These are phyloP conservation scores for Gandaritis pyraliata DNA, from an alignment of 2,888 invertebrate species.

Conservation along the genomic window DNA sequence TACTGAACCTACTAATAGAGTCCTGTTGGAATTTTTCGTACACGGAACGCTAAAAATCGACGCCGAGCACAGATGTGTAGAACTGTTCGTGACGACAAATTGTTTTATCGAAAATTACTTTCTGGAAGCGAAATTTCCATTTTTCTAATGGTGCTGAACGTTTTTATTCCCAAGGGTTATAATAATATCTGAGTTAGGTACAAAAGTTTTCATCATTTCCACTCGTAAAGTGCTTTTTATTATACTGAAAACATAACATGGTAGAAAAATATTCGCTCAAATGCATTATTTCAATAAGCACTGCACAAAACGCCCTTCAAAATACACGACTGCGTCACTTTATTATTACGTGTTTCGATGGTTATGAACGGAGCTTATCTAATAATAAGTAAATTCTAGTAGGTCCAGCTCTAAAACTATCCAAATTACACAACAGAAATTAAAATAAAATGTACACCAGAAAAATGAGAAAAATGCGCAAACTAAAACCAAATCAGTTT, in stretches of 20 bases:
- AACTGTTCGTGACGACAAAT: constrained; percentile 76
- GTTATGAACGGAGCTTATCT: too few species aligned
- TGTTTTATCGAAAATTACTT: constrained; percentile 84
- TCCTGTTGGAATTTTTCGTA: too few species aligned
- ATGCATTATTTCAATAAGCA: not conserved
- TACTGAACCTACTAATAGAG: too few species aligned
- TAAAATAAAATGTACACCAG: too few species aligned
- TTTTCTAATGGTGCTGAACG: constrained; percentile 73
- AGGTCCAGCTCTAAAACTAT: too few species aligned
- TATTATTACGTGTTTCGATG: too few species aligned
- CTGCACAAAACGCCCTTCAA: too few species aligned
- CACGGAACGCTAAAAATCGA: constrained; percentile 50
- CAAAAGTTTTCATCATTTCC: constrained; percentile 6
- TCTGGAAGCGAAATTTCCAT: constrained; percentile 72
- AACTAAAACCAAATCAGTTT: too few species aligned
- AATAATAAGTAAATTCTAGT: too few species aligned
- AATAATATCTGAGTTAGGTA: constrained; percentile 19
- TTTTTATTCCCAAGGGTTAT: constrained; percentile 34
- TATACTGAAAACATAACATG: not conserved
- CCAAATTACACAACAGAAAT: too few species aligned
- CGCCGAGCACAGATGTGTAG: constrained; percentile 73
- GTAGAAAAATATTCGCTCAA: not conserved
- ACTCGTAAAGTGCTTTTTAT: not conserved
- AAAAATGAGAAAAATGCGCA: too few species aligned
- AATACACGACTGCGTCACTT: too few species aligned